These are phyloP conservation scores for Solen grandis DNA, from an alignment of 1,140 invertebrate species.

Conservation along the genomic window DNA sequence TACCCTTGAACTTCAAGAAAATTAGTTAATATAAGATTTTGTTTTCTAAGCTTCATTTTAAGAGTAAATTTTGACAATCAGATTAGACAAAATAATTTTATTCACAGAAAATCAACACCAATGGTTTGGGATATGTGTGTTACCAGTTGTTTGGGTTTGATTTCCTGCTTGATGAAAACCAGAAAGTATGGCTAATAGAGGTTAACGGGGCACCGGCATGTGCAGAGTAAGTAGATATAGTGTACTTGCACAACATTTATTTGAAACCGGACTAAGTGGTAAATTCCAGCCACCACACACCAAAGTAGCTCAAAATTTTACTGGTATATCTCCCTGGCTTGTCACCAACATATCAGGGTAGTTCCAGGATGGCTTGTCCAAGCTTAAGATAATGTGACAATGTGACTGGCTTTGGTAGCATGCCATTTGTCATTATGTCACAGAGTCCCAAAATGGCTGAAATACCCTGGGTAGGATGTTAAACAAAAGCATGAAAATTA, in stretches of 20 bases:
- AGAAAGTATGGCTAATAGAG: slow-evolving; percentile 71
- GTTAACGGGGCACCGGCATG: slow-evolving; percentile 75
- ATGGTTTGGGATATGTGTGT: slow-evolving; percentile 63
- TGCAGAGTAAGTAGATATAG: slow-evolving; percentile 73
- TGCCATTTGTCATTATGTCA: too few species aligned
- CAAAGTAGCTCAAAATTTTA: background rate
- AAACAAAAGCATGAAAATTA: too few species aligned
- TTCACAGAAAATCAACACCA: slow-evolving; percentile 68
- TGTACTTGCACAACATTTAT: too few species aligned
- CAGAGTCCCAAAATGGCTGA: too few species aligned
- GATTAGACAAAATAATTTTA: too few species aligned
- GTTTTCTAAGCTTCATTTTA: too few species aligned
- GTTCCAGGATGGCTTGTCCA: background rate
- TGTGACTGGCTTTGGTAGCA: background rate
- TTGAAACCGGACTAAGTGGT: too few species aligned
- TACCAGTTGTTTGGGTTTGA: slow-evolving; percentile 74
- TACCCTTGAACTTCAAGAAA: too few species aligned
- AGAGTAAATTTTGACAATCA: too few species aligned
- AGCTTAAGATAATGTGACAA: background rate
- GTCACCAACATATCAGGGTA: background rate
- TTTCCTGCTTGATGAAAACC: slow-evolving; percentile 68
- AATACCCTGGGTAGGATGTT: too few species aligned
- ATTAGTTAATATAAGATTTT: too few species aligned
- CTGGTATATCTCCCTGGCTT: background rate
- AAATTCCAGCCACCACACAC: background rate